Conservation (phyloP, 1,140 invertebrate species). For the Bradynema listronoti region DNA sequence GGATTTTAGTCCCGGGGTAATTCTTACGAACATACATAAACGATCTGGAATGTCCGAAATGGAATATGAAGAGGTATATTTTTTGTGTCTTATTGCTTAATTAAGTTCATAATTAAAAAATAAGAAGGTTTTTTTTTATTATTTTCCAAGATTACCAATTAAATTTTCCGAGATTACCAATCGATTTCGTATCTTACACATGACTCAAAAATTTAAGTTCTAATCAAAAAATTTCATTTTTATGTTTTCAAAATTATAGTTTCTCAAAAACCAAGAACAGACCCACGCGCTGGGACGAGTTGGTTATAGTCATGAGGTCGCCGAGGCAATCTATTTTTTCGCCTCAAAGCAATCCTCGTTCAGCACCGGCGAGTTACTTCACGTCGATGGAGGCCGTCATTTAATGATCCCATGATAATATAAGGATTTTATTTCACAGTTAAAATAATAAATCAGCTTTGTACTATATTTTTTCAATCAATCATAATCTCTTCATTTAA, state of each 20-base stretch:
- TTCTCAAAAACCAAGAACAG: slow-evolving; percentile 61
- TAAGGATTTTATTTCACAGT: too few relatives aligned
- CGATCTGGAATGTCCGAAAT: slow-evolving; percentile 69
- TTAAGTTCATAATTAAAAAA: slow-evolving; percentile 7
- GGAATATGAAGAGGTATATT: slow-evolving; percentile 64
- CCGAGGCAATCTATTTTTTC: slow-evolving; percentile 61
- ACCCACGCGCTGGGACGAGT: slow-evolving; percentile 63
- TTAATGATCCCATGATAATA: slow-evolving; percentile 48
- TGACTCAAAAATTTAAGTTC: not conserved
- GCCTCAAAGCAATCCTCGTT: slow-evolving; percentile 62
- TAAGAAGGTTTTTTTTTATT: not conserved
- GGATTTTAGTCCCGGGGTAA: slow-evolving; percentile 68
- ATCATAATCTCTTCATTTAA: too few relatives aligned
- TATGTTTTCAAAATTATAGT: slow-evolving; percentile 56
- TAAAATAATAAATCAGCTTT: too few relatives aligned
- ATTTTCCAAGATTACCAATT: too few relatives aligned
- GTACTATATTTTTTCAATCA: too few relatives aligned
- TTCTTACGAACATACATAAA: slow-evolving; percentile 72
- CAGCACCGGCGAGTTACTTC: slow-evolving; percentile 60
- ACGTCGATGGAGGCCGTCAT: slow-evolving; percentile 59
- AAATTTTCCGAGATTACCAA: too few relatives aligned
- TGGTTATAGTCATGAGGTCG: slow-evolving; percentile 62
- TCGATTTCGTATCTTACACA: not conserved
- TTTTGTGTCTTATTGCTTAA: not conserved
- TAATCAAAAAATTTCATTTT: slow-evolving; percentile 10